Evolutionary conservation across 2,113 vertebrate genomes (phyloP).

Genomic region (Bettongia penicillata): DNA sequence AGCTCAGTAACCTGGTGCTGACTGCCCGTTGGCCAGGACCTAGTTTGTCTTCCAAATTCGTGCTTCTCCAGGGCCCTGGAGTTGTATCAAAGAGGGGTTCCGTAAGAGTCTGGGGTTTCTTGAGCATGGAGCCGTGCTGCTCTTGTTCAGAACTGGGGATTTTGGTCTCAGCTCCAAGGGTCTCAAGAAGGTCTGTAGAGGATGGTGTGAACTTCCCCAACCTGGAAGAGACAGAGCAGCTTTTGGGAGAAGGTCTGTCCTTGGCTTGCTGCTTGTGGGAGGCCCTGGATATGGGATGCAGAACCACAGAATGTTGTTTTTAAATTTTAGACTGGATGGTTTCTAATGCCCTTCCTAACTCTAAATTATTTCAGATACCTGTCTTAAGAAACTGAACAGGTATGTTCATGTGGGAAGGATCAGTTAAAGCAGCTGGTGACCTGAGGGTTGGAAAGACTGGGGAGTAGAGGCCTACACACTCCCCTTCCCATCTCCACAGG

Average conservation of each 20-base stretch:
- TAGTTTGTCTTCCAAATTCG: background rate
- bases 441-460: background rate
- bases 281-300: background rate
- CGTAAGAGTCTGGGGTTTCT: background rate
- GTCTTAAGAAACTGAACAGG: background rate
- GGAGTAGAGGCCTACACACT: background rate
- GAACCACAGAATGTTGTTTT: background rate
- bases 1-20: slow-evolving; percentile 81
- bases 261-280: background rate
- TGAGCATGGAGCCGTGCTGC: rapidly evolving
- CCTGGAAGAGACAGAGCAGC: background rate
- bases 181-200: slow-evolving; percentile 20
- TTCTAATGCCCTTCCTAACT: background rate
- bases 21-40: slow-evolving; percentile 39
- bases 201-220: background rate
- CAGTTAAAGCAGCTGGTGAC: background rate
- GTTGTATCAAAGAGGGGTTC: background rate
- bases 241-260: background rate
- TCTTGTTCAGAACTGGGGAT: background rate
- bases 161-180: background rate
- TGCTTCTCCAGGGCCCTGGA: background rate
- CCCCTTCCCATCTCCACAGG: background rate
- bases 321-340: background rate
- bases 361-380: background rate
- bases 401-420: background rate